A percentile compares a stretch with the other conserved stretches of the same genome.
Conservation (phyloP, 2,113 vertebrate species). For the Tetraodon nigroviridis region DNA sequence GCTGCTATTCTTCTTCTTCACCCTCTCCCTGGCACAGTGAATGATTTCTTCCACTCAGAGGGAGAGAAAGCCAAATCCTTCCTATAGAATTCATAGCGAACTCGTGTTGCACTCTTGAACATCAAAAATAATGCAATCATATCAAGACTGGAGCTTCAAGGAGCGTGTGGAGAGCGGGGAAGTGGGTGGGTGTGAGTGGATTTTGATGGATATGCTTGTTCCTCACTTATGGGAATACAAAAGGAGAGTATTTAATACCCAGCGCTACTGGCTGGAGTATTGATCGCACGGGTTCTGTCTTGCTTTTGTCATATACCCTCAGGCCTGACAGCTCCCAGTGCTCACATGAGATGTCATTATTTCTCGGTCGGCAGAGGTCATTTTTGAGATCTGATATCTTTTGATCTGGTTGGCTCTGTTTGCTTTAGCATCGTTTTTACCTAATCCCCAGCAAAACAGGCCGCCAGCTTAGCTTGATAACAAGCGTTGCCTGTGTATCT, state of each 20-base stretch:
- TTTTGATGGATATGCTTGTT: constrained; percentile 63
- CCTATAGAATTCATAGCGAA: constrained; percentile 19
- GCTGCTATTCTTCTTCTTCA: constrained; percentile 57
- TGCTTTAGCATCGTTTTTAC: constrained; percentile 7
- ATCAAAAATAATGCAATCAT: constrained; percentile 8
- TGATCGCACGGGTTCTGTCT: constrained; percentile 54
- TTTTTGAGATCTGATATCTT: constrained; percentile 32
- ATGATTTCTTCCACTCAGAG: constrained; percentile 38
- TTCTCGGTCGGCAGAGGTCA: constrained; percentile 22
- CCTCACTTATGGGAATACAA: constrained; percentile 45
- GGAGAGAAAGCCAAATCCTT: constrained; percentile 34
- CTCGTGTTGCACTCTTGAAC: background rate
- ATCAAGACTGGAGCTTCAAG: constrained; percentile 18
- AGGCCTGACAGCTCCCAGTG: constrained; percentile 49
- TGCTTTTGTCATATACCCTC: constrained; percentile 55
- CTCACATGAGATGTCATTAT: constrained; percentile 48
- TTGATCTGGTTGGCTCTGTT: constrained; percentile 3
- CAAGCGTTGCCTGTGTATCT: constrained; percentile 19
- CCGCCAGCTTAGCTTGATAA: constrained; percentile 29
- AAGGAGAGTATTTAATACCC: constrained; percentile 60
- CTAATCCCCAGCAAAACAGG: constrained; percentile 21
- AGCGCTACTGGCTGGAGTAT: constrained; percentile 60
- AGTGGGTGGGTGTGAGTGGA: constrained; percentile 42
- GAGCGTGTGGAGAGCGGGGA: constrained; percentile 4
- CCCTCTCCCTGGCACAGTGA: constrained; percentile 19